Conservation (phyloP, 1,140 invertebrate genomes). For the Hesperophylax magnus region DNA sequence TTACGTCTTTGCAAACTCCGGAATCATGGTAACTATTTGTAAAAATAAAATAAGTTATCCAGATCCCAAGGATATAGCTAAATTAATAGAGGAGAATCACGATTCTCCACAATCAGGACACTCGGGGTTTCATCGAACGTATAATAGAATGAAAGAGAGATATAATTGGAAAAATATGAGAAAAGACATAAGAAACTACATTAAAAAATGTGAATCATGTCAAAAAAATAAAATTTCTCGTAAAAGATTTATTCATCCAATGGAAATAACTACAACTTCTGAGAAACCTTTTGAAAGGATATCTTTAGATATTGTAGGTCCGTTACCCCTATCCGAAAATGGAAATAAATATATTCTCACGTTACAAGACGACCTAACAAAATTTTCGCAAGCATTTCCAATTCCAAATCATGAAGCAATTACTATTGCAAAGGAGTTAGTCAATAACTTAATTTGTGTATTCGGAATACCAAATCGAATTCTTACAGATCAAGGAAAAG, state of each 20-base stretch:
- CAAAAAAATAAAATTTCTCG: neutral
- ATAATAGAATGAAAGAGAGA: no score
- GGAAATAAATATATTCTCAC: slow-evolving; percentile 3
- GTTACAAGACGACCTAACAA: neutral
- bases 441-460: neutral
- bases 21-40: no score
- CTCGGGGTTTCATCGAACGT: no score
- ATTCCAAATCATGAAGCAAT: slow-evolving; percentile 1
- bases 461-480: neutral
- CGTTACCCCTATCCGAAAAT: neutral
- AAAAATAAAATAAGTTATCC: no score
- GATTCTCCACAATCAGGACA: no score
- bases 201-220: slow-evolving; percentile 12
- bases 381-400: neutral
- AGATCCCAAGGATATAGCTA: no score
- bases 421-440: neutral
- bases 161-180: no score
- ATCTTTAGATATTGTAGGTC: slow-evolving; percentile 6
- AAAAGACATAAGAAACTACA: no score
- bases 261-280: neutral
- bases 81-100: no score
- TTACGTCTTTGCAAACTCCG: no score
- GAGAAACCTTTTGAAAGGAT: neutral
- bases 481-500: neutral
- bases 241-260: neutral